These are phyloP conservation scores for Acromyrmex heyeri DNA, from an alignment of 1,140 invertebrate genomes.

Conservation along the genomic window DNA sequence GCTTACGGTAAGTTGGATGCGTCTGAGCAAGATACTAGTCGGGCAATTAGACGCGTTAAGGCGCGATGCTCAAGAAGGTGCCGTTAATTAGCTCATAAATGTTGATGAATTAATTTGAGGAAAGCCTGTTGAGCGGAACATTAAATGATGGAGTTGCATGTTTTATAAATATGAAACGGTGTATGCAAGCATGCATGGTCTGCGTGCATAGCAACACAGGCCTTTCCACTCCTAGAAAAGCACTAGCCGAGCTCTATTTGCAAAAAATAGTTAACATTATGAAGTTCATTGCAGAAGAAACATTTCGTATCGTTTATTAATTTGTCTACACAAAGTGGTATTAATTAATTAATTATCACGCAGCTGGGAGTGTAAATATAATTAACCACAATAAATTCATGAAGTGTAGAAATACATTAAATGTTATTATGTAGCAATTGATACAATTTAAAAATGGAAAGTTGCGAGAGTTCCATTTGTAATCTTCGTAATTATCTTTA, in stretches of 20 bases:
- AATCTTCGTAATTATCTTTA: background rate
- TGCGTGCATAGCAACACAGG: slow-evolving; percentile 5
- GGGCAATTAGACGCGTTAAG: slow-evolving; percentile 9
- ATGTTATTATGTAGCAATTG: background rate
- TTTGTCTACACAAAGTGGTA: background rate
- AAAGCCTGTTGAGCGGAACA: slow-evolving; percentile 18
- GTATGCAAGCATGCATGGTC: background rate
- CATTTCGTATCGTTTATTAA: background rate
- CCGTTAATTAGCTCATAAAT: slow-evolving; percentile 55
- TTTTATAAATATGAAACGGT: slow-evolving; percentile 41
- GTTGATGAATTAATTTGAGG: slow-evolving; percentile 43
- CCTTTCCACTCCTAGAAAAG: background rate
- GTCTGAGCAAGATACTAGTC: background rate
- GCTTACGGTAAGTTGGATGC: slow-evolving; percentile 77
- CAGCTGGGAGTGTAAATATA: background rate
- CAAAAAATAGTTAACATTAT: background rate
- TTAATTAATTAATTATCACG: background rate
- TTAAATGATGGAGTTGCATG: slow-evolving; percentile 29
- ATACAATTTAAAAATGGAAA: background rate
- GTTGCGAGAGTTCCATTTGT: background rate
- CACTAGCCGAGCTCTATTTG: background rate
- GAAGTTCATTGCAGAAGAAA: background rate
- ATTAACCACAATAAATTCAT: background rate
- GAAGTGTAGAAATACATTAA: background rate
- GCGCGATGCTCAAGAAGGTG: slow-evolving; percentile 1